A percentile compares a stretch with the other conserved stretches of the same genome.
Evolutionary conservation across 2,113 vertebrate species (phyloP).

Genomic region (Chloroceryle aenea): DNA sequence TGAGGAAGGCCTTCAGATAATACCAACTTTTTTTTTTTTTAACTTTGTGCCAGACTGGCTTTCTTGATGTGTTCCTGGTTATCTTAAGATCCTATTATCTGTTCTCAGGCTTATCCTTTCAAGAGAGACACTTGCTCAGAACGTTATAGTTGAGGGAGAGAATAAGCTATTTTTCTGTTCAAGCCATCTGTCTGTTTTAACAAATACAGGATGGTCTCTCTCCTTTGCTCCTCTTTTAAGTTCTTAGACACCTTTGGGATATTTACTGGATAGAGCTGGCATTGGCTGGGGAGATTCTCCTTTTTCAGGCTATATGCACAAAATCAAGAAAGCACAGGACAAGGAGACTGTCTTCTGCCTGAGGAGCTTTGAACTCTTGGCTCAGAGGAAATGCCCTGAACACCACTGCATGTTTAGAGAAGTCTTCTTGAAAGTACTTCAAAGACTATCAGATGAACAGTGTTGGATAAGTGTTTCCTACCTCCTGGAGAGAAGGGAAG

Average conservation of each 20-base stretch:
- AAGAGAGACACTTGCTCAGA: constrained; percentile 44
- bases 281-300: neutral
- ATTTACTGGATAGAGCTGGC: neutral
- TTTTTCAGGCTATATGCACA: neutral
- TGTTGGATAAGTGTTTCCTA: neutral
- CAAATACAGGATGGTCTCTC: constrained; percentile 25
- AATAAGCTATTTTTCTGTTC: constrained; percentile 31
- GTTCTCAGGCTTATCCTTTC: constrained; percentile 47
- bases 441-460: neutral
- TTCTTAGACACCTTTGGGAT: neutral
- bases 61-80: constrained; percentile 21
- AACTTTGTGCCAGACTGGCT: constrained; percentile 11
- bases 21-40: constrained; percentile 14
- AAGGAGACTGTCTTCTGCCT: neutral
- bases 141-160: constrained; percentile 31
- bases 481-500: neutral
- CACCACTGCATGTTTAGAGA: neutral
- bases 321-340: neutral
- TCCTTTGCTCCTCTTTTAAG: constrained; percentile 14
- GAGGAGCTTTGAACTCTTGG: neutral
- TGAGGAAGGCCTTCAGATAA: neutral
- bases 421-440: neutral
- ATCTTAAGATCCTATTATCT: constrained; percentile 47
- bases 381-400: neutral
- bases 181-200: constrained; percentile 47